phyloP scores from a whole-genome alignment of 92 coral and sea anemone genomes.

The Actinernus sp. region DNA sequence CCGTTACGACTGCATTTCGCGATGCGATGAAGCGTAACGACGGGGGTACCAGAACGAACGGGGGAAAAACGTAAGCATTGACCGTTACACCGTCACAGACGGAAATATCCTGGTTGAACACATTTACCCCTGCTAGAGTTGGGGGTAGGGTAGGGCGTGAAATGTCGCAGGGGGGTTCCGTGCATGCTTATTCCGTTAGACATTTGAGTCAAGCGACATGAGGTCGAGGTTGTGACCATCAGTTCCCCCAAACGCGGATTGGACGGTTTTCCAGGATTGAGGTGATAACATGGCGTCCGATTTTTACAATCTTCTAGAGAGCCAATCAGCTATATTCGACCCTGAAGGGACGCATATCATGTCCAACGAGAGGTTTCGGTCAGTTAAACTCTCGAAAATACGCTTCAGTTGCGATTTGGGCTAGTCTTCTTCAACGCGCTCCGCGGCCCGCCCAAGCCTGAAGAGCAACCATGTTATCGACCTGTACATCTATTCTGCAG shows the following conservation, averaged over 20 bases:
- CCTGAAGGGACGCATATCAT: constrained; percentile 43
- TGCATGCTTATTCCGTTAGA: constrained; percentile 6
- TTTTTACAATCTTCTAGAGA: constrained; percentile 31
- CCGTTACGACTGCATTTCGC: too few species aligned
- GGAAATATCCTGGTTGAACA: constrained; percentile 22
- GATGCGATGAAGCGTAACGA: too few species aligned
- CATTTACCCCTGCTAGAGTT: too few species aligned
- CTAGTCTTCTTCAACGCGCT: too few species aligned
- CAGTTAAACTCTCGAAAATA: constrained; percentile 17
- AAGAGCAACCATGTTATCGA: neutral
- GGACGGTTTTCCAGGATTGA: neutral
- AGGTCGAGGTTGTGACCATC: constrained; percentile 25
- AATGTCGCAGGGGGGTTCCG: too few species aligned
- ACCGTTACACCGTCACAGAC: constrained; percentile 19
- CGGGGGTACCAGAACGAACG: neutral
- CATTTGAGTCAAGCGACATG: constrained; percentile 21
- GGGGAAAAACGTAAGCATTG: neutral
- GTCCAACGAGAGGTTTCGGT: constrained; percentile 11
- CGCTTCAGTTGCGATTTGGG: too few species aligned
- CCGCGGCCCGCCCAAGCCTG: too few species aligned
- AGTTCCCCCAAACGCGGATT: constrained; percentile 10
- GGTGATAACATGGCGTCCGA: constrained; percentile 42
- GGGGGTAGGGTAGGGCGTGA: too few species aligned
- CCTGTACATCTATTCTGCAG: constrained; percentile 2
- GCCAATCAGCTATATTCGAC: constrained; percentile 36